Evolutionary conservation across 2,113 vertebrate genomes (phyloP), one percentile per base, ranked within the genome.

Genomic region (Pterocles orientalis): DNA sequence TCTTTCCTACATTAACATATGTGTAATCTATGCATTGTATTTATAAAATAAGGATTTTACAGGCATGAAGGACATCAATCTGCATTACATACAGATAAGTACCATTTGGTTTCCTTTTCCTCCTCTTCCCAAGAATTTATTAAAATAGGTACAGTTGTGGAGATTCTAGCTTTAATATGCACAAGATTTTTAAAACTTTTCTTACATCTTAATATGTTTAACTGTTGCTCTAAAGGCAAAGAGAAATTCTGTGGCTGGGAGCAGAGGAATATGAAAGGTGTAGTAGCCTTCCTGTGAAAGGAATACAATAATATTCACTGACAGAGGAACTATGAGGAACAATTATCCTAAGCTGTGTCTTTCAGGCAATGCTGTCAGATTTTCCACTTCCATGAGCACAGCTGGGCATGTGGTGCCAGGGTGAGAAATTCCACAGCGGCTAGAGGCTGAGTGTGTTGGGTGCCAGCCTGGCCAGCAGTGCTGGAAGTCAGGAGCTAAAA

Each of bases 331-430:
- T 97, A 88, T 83, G 94, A 95, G 66, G 95, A 97, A 77, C 91
- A 98, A 82, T 97, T 97, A 95, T 97, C 95, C 94, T 93, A 97
- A 97, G 94, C 95, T 97, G 95, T 97, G 96, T 96, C 96, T 98
- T 97, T 97, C 94, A 97, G 96, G 97, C 96, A 96, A 61, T 97
- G 94, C 96, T 97, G 96, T 97, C 97, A 97, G 92, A 96, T 98
- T 98, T 97, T 97, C 95, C 90, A 94, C 87, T 97, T 98, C 96
- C 95, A 91, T 96, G 91, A 96, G 85, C 95, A 92, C 94, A 97
- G 88, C 86, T 96, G 96, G 94, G 94, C 90, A 95, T 97, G 84
- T 71, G 89, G 96, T 97, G 78, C 94, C 97, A 94, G 91, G 86
- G 82, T 92, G 96, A 95, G 92, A 97, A 92, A 95, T 94, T 92